Percentiles rank a stretch among this genome's conserved stretches.
phyloP scores from a whole-genome alignment of 30 jellyfish, hydroid and myxozoan species.

The Rhopilema esculentum region DNA sequence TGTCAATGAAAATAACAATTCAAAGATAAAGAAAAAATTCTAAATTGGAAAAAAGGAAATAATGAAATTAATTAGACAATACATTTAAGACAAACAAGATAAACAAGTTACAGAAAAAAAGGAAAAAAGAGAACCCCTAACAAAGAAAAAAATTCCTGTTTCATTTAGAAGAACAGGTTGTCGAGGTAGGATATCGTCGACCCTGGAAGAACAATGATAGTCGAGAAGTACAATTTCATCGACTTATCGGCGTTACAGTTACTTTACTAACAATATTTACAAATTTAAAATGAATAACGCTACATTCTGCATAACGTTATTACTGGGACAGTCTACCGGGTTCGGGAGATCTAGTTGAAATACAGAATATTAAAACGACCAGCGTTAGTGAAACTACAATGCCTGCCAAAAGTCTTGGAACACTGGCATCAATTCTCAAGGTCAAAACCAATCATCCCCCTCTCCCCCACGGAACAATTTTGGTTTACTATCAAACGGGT shows the following conservation, averaged over 20 bases:
- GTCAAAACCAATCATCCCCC: no score
- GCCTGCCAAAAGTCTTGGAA: no score
- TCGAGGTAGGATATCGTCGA: not conserved
- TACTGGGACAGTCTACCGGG: not conserved
- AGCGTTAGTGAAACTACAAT: not conserved
- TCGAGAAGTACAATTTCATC: no score
- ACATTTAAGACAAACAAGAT: not conserved
- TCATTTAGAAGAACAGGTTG: not conserved
- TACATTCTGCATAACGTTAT: not conserved
- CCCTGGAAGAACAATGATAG: no score
- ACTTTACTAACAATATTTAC: not conserved
- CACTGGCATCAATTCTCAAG: no score
- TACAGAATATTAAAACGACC: not conserved
- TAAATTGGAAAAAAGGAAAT: not conserved
- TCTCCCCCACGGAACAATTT: no score
- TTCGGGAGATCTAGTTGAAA: not conserved
- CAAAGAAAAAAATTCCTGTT: not conserved
- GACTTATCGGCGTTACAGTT: no score
- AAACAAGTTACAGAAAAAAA: not conserved
- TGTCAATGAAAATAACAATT: not conserved
- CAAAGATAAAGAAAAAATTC: not conserved
- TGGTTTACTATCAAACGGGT: no score
- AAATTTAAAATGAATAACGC: not conserved
- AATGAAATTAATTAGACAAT: not conserved
- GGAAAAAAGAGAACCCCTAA: not conserved